Evolutionary conservation across 2,888 invertebrate genomes (phyloP).

Genomic region (Xestoiulus laeticollis): DNA sequence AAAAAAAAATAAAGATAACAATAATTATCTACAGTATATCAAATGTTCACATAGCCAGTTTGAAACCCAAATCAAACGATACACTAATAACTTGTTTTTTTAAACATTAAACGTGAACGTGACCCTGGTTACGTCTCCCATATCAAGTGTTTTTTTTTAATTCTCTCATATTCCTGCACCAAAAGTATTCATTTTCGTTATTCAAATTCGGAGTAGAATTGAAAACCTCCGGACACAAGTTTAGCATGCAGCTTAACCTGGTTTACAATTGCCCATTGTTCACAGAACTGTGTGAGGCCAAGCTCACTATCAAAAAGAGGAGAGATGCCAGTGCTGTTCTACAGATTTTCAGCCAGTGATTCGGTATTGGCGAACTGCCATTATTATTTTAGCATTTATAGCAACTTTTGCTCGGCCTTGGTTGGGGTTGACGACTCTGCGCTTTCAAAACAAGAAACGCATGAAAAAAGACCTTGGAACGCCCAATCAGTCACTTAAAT

Average conservation of each 20-base stretch:
- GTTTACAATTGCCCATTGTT: too few relatives aligned
- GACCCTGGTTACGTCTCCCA: background rate
- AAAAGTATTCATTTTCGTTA: background rate
- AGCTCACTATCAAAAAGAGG: too few relatives aligned
- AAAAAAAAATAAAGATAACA: too few relatives aligned
- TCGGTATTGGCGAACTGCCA: background rate
- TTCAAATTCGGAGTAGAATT: background rate
- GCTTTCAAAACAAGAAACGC: background rate
- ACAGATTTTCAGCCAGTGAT: background rate
- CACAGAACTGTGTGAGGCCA: too few relatives aligned
- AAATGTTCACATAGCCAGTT: too few relatives aligned
- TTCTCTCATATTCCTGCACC: background rate
- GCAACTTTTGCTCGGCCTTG: background rate
- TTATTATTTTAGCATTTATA: background rate
- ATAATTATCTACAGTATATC: too few relatives aligned
- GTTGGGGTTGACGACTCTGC: background rate
- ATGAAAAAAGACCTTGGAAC: background rate
- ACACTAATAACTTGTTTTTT: too few relatives aligned
- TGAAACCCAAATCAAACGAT: too few relatives aligned
- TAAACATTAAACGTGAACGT: too few relatives aligned
- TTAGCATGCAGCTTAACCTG: too few relatives aligned
- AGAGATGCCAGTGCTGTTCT: too few relatives aligned
- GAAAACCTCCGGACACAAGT: background rate
- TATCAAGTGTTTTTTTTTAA: background rate
- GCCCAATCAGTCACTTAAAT: background rate